A percentile compares a stretch with the other conserved stretches of the same genome.
These are phyloP conservation scores for Nycteola revayana DNA, from an alignment of 2,888 invertebrate genomes.

Conservation along the genomic window DNA sequence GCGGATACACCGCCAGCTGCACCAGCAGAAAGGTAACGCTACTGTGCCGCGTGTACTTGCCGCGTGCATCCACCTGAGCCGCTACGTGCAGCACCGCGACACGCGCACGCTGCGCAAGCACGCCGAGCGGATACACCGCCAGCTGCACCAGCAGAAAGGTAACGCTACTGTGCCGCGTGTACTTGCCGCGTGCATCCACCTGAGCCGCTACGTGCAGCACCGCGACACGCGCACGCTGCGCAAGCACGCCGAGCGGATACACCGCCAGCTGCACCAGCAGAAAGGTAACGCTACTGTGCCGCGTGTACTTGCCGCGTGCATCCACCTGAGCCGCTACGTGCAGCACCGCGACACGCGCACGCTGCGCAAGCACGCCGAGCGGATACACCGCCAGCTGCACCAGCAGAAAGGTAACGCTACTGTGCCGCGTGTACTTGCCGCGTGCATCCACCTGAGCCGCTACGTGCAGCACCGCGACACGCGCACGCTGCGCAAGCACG, in stretches of 20 bases:
- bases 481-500: constrained; percentile 86
- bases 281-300: no score
- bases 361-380: constrained; percentile 86
- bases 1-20: constrained; percentile 83
- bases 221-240: constrained; percentile 89
- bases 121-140: constrained; percentile 86
- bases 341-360: constrained; percentile 90
- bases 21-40: constrained; percentile 72
- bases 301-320: no score
- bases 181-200: no score
- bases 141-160: constrained; percentile 77
- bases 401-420: no score
- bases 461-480: constrained; percentile 90
- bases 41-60: no score
- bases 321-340: constrained; percentile 89
- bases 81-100: constrained; percentile 89
- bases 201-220: constrained; percentile 89
- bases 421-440: no score
- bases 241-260: constrained; percentile 86
- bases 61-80: constrained; percentile 89
- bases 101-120: constrained; percentile 87
- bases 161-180: no score
- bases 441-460: constrained; percentile 88
- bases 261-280: constrained; percentile 79
- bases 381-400: constrained; percentile 84